Percentiles rank a stretch among this genome's conserved stretches.
phyloP scores from a whole-genome alignment of 2,888 invertebrate species.

The Neoscelio sp. region DNA sequence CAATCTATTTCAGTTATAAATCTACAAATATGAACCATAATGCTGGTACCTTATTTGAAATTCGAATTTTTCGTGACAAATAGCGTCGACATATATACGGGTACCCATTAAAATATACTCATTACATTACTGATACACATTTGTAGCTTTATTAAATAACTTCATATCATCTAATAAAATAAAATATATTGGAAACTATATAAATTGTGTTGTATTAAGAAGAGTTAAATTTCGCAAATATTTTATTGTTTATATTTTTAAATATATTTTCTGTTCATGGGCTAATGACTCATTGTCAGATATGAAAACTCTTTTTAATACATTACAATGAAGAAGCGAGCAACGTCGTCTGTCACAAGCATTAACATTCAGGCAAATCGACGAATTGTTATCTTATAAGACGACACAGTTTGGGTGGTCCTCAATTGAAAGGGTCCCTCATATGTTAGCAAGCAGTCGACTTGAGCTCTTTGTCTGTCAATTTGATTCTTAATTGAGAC shows the following conservation, averaged over 20 bases:
- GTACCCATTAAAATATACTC: slow-evolving; percentile 29
- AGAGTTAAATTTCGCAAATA: no score
- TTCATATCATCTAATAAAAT: neutral
- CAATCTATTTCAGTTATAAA: slow-evolving; percentile 29
- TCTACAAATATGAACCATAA: slow-evolving; percentile 30
- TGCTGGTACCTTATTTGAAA: slow-evolving; percentile 49
- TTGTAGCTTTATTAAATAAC: slow-evolving; percentile 24
- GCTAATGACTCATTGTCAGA: slow-evolving; percentile 33
- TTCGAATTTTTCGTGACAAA: slow-evolving; percentile 18
- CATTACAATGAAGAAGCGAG: slow-evolving; percentile 55
- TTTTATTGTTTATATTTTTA: no score
- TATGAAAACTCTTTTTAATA: slow-evolving; percentile 52
- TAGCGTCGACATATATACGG: slow-evolving; percentile 50
- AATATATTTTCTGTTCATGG: slow-evolving; percentile 32
- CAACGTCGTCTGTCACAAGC: slow-evolving; percentile 47
- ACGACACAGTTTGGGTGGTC: slow-evolving; percentile 79
- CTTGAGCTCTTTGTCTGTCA: slow-evolving; percentile 80
- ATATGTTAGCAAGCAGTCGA: slow-evolving; percentile 80
- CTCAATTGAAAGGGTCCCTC: slow-evolving; percentile 77
- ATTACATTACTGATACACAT: slow-evolving; percentile 29
- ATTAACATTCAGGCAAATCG: slow-evolving; percentile 61
- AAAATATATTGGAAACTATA: no score
- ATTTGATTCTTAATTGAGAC: slow-evolving; percentile 78
- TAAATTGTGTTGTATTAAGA: no score
- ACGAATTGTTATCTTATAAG: slow-evolving; percentile 66